Conservation (phyloP, 1,140 invertebrate species). For the Berghia stephanieae region DNA sequence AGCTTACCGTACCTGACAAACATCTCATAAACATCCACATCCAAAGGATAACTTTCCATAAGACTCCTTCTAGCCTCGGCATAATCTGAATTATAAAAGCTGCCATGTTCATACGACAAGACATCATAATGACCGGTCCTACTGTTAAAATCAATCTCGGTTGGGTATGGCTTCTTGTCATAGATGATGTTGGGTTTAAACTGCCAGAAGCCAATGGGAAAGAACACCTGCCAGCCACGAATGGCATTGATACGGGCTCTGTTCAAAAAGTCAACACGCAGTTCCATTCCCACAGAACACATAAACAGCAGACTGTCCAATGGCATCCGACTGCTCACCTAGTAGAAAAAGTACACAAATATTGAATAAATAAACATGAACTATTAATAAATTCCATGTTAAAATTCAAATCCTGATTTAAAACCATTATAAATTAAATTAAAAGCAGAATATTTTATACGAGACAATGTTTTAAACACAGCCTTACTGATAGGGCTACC, state of each 20-base stretch:
- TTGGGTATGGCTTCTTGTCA: conserved; percentile 64
- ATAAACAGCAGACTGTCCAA: conserved; percentile 55
- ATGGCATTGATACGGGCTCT: conserved; percentile 65
- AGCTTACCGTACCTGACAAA: conserved; percentile 72
- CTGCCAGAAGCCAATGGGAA: conserved; percentile 65
- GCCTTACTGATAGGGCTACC: too few species aligned
- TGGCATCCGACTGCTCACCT: conserved; percentile 72
- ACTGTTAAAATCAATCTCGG: conserved; percentile 78
- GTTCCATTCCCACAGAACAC: conserved; percentile 69
- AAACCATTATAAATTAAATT: too few species aligned
- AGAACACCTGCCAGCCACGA: conserved; percentile 68
- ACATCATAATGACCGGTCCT: conserved; percentile 83
- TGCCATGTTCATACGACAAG: conserved; percentile 76
- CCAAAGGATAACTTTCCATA: conserved; percentile 36
- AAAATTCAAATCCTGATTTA: too few species aligned
- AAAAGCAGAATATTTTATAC: too few species aligned
- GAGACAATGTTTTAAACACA: too few species aligned
- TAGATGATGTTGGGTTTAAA: conserved; percentile 64
- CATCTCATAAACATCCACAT: conserved; percentile 72
- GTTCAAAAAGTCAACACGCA: conserved; percentile 84
- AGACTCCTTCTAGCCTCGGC: conserved; percentile 74
- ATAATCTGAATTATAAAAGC: conserved; percentile 87
- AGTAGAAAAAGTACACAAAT: not conserved
- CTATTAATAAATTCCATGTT: too few species aligned
- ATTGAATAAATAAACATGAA: too few species aligned